Percentiles rank a stretch among this genome's conserved stretches.
These are phyloP conservation scores for Seira musarum DNA, from an alignment of 2,888 invertebrate genomes.

Conservation along the genomic window DNA sequence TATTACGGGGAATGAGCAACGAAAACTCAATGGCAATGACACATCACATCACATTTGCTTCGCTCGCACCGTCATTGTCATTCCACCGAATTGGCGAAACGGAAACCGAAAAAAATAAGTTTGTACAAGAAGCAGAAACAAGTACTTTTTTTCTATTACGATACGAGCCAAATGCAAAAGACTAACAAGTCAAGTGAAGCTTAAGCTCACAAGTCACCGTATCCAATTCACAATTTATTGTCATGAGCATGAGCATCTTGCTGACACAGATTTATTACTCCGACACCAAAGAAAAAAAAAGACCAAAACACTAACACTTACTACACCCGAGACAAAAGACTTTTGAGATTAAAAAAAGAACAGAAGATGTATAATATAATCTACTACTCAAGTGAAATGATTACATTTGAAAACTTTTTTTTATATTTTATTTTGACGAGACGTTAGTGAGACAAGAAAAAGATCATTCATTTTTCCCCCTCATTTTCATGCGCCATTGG, in stretches of 20 bases:
- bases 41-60: too few species aligned
- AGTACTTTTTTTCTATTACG: too few species aligned
- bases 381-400: slow-evolving; percentile 8
- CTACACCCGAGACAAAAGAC: neutral
- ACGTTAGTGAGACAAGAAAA: too few species aligned
- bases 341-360: neutral
- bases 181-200: neutral
- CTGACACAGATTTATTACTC: slow-evolving; percentile 56
- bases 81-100: slow-evolving; percentile 20
- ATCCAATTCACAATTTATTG: slow-evolving; percentile 59
- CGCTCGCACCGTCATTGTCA: too few species aligned
- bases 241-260: slow-evolving; percentile 45
- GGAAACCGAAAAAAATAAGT: slow-evolving; percentile 15
- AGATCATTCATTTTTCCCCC: slow-evolving; percentile 35
- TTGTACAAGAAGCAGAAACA: too few species aligned
- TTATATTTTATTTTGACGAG: too few species aligned
- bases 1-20: too few species aligned
- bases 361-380: too few species aligned
- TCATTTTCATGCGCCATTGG: slow-evolving; percentile 41
- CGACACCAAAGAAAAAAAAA: neutral
- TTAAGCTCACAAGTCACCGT: slow-evolving; percentile 52
- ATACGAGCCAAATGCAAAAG: too few species aligned
- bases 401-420: neutral
- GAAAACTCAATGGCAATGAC: too few species aligned
- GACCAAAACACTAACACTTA: neutral